A percentile compares a stretch with the other conserved stretches of the same genome.
These are phyloP conservation scores for Piliocolobus tephrosceles DNA, from an alignment of 2,113 vertebrate species.

Conservation along the genomic window DNA sequence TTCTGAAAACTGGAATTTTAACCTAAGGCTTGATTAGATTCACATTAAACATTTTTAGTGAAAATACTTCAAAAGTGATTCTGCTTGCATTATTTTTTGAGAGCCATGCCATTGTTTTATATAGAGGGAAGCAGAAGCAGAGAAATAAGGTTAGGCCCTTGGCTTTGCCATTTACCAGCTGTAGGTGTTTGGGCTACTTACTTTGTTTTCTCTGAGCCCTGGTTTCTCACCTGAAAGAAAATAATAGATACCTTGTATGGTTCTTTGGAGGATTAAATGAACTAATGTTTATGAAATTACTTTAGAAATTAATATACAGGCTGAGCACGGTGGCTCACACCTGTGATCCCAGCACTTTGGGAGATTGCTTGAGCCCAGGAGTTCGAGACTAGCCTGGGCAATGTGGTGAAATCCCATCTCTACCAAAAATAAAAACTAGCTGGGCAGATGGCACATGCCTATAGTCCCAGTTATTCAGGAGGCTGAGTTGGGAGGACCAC, in stretches of 20 bases:
- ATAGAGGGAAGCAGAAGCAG: not conserved
- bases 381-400: no score
- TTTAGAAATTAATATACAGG: not conserved
- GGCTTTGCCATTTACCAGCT: constrained; percentile 8
- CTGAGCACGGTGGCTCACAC: no score
- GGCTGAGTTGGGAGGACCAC: no score
- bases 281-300: constrained; percentile 12
- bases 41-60: not conserved
- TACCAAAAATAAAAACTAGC: no score
- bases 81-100: not conserved
- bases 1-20: constrained; percentile 28
- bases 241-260: not conserved
- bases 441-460: no score
- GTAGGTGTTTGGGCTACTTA: not conserved
- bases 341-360: no score
- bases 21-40: not conserved
- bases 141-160: not conserved
- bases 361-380: no score
- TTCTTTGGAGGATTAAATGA: constrained; percentile 4
- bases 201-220: constrained; percentile 38
- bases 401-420: no score
- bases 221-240: constrained; percentile 40
- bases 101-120: not conserved
- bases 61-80: not conserved
- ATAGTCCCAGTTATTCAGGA: no score